Evolutionary conservation across 2,888 invertebrate genomes (phyloP), one percentile per base, ranked within the genome.

Genomic region (Cataglyphis cursor): DNA sequence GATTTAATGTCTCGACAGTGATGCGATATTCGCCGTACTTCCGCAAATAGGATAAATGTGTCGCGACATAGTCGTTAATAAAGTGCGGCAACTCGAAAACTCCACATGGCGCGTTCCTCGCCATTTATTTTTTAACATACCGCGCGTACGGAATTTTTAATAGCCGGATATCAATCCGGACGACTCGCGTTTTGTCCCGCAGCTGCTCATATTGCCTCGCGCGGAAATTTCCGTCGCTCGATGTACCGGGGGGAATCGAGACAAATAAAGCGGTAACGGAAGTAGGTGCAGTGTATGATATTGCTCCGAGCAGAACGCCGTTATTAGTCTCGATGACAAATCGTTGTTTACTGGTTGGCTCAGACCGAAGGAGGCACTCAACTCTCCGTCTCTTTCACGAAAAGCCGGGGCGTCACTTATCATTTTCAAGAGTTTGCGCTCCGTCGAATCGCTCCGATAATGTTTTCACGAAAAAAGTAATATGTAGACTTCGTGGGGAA

Each of bases 261-360:
- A 64, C 62, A 61, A 83, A 82, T 76, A 81, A 83, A 82, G 75
- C 70, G 54, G 78, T 51, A 73, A 68, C 75, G 82, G 59, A 68
- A 73, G 73, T 57, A 70, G 70, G 70, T 81, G 62, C 85, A 54
- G 62, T 87, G 72, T 82, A 83, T 83, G 85, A 85, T 84, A 89
- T 85, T 83, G 85, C 82, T 74, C 59, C 38, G 41, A 64, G 81
- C 72, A 51, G 74, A 86, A 61, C 70, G 81, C 38, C 68, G 89
- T 89, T 89, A 89, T 89, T 89, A 89, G 86, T 89, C 86, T 86
- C 75, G 86, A 84, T 85, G 89, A 89, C 82, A 89, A 89, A 89
- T 87, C 85, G 89, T 80, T 89, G 86, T 89, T 89, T 89, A 85
- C 85, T 64, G 83, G 87, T 73, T 82, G 82, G 66, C 83, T 72